A percentile compares a stretch with the other conserved stretches of the same genome.
These are phyloP conservation scores for Teleiodes luculella DNA, from an alignment of 2,888 invertebrate genomes.

Conservation along the genomic window DNA sequence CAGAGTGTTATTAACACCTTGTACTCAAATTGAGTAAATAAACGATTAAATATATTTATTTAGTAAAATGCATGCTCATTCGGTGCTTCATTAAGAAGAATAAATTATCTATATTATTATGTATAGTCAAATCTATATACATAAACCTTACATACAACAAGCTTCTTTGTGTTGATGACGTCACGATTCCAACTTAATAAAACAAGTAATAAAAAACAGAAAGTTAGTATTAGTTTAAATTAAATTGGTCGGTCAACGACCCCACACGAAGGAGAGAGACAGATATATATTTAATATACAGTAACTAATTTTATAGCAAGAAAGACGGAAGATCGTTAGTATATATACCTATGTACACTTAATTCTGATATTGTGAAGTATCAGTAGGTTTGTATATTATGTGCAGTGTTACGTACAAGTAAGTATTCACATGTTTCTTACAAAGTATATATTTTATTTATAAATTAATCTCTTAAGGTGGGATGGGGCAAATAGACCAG, in stretches of 20 bases:
- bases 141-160: slow-evolving; percentile 57
- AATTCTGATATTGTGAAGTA: not conserved
- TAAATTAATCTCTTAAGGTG: too few species aligned
- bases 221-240: too few species aligned
- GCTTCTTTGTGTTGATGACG: slow-evolving; percentile 35
- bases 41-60: not conserved
- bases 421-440: not conserved
- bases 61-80: slow-evolving; percentile 61
- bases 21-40: too few species aligned
- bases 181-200: slow-evolving; percentile 27
- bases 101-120: slow-evolving; percentile 34
- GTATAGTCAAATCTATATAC: slow-evolving; percentile 40
- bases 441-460: too few species aligned
- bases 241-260: too few species aligned
- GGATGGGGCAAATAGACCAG: too few species aligned
- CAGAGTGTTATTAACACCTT: not conserved
- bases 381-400: not conserved
- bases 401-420: not conserved
- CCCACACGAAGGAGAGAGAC: too few species aligned
- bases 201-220: too few species aligned
- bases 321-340: slow-evolving; percentile 12
- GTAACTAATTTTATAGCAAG: slow-evolving; percentile 19
- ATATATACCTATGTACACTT: not conserved
- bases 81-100: slow-evolving; percentile 45
- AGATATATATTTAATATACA: slow-evolving; percentile 19